These are phyloP conservation scores for Drosophila parvula DNA, from an alignment of 1,140 invertebrate species.

Conservation along the genomic window DNA sequence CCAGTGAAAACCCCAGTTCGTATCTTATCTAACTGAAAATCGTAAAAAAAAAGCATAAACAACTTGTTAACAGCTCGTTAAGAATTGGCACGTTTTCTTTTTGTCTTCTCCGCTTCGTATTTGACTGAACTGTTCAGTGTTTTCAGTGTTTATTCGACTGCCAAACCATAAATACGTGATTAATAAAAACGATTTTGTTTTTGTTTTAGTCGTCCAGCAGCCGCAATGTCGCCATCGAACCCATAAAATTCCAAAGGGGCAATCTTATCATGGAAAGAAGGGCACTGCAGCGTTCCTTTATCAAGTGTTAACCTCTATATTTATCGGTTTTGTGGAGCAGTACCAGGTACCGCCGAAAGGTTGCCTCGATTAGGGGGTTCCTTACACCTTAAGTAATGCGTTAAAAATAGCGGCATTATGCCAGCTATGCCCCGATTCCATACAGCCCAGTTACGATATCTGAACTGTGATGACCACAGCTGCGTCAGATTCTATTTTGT, in stretches of 20 bases:
- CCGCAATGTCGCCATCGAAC: slow-evolving; percentile 36
- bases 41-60: slow-evolving; percentile 26
- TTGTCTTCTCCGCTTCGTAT: not conserved
- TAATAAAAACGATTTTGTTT: slow-evolving; percentile 23
- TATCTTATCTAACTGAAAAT: slow-evolving; percentile 36
- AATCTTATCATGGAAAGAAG: slow-evolving; percentile 41
- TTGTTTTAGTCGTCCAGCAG: slow-evolving; percentile 17
- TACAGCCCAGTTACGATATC: slow-evolving; percentile 29
- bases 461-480: slow-evolving; percentile 40
- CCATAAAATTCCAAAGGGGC: slow-evolving; percentile 16
- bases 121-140: not conserved
- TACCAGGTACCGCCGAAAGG: slow-evolving; percentile 22
- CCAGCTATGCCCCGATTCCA: slow-evolving; percentile 19
- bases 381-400: slow-evolving; percentile 52
- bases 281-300: slow-evolving; percentile 28
- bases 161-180: slow-evolving; percentile 34
- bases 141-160: slow-evolving; percentile 17
- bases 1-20: slow-evolving; percentile 24
- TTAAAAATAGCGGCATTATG: slow-evolving; percentile 56
- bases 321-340: slow-evolving; percentile 29
- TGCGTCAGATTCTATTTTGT: slow-evolving; percentile 53
- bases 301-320: slow-evolving; percentile 48
- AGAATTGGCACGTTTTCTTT: slow-evolving; percentile 39
- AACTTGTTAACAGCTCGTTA: slow-evolving; percentile 39
- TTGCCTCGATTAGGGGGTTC: slow-evolving; percentile 41